Evolutionary conservation across 2,113 vertebrate genomes (phyloP), one percentile per base, ranked within the genome.

Genomic region (Nothoprocta perdicaria): DNA sequence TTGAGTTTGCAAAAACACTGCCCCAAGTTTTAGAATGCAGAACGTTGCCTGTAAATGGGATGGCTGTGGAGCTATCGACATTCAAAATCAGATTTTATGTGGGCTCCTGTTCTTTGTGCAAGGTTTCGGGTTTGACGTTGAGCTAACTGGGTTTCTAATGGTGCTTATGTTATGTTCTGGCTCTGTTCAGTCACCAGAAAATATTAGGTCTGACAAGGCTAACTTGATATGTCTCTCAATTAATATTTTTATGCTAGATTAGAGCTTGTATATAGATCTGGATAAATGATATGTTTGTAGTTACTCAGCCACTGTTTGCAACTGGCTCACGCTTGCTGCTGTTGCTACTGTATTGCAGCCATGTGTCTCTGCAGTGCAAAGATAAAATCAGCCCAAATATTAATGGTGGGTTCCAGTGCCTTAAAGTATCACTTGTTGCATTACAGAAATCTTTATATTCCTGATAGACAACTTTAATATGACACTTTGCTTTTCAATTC

Each of bases 91-190:
- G 74, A 80, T 86, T 91, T 88, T 87, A 61, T 2, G 3, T 41
- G 71, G 55, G 48, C 71, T 95, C 75, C 92, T 84, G 84, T 80
- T 81, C 50, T 67, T 92, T 29, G n/a, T 16, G 45, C 66, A 48
- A 67, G 88, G 85, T 65, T 75, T 72, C 60, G 68, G 84, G 75
- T 89, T 79, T 92, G 89, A 95, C 91, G 82, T 50, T 24, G 75
- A 88, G 83, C 92, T 92, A 88, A 40, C 29, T 63, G 91, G 92
- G 83, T 89, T 87, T 94, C 76, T 81, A 61, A 80, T 87, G 92
- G 90, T 95, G 60, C 72, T 85, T 91, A 91, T 95, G 81, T 77
- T 73, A 57, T 72, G 84, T 75, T 87, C 91, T 89, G 84, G 67
- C 55, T 68, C 24, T 52, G 63, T 78, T 91, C 86, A 83, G 80